These are phyloP conservation scores for Malurus cyaneus DNA, from an alignment of 2,113 vertebrate species.

Conservation along the genomic window DNA sequence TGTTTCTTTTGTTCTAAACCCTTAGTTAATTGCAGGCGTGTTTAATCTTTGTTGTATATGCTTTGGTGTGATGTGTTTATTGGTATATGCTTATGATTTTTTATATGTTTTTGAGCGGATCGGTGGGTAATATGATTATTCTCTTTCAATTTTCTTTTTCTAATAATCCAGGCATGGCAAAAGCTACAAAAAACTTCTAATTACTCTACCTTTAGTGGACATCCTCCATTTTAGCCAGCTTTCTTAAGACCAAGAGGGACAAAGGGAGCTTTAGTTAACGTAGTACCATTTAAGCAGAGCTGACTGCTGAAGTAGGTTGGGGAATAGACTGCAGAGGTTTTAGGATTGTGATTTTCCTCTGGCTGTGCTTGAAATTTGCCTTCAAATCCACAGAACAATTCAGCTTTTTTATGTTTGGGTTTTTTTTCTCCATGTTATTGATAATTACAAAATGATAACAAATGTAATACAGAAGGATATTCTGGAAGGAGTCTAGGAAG, in stretches of 20 bases:
- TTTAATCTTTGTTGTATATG: not conserved
- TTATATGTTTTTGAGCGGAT: not conserved
- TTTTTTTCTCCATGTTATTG: not conserved
- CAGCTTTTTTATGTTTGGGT: not conserved
- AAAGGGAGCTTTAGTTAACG: not conserved
- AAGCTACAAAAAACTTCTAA: not conserved
- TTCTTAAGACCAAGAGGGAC: not conserved
- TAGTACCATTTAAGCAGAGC: not conserved
- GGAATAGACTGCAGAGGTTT: not conserved
- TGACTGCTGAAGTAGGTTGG: not conserved
- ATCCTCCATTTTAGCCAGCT: not conserved
- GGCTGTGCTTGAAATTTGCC: not conserved
- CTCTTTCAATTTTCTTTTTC: not conserved
- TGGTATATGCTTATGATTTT: not conserved
- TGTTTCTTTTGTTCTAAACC: not conserved
- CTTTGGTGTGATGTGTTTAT: not conserved
- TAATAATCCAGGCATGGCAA: not conserved
- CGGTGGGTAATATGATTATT: not conserved
- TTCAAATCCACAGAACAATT: not conserved
- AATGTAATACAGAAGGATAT: not conserved
- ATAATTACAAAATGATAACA: not conserved
- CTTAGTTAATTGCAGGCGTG: not conserved
- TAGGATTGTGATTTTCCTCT: not conserved
- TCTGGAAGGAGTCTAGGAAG: not conserved
- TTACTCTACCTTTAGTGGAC: not conserved